Evolutionary conservation across 92 coral and sea anemone species (phyloP).

Genomic region (Zoanthus solanderi): DNA sequence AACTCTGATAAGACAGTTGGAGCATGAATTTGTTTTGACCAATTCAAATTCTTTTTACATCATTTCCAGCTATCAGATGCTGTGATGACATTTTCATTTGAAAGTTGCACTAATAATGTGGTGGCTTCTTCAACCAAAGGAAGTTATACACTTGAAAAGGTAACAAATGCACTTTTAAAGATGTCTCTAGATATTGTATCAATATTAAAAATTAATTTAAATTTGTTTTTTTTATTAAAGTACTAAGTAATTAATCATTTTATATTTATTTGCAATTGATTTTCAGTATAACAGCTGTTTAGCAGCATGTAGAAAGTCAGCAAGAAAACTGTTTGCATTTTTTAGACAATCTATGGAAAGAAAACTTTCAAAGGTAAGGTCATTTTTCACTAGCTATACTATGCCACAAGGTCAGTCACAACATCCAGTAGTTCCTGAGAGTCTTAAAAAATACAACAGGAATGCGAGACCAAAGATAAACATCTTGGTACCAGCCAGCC

Average conservation of each 20-base stretch:
- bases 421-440: no score
- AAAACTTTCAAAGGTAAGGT: constrained; percentile 85
- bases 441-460: no score
- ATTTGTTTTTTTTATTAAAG: not conserved
- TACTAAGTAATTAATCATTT: no score
- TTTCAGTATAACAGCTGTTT: constrained; percentile 88
- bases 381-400: not conserved
- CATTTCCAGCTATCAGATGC: constrained; percentile 79
- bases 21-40: no score
- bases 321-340: constrained; percentile 72
- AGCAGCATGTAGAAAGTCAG: constrained; percentile 75
- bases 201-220: not conserved
- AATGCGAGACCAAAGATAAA: no score
- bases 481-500: no score
- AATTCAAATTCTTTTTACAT: not conserved
- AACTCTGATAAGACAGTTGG: no score
- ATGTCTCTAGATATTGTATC: not conserved
- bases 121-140: constrained; percentile 91
- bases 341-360: constrained; percentile 90
- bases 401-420: no score
- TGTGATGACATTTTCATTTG: constrained; percentile 91
- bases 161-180: not conserved
- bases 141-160: constrained; percentile 82
- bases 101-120: constrained; percentile 74
- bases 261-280: not conserved